Conservation (phyloP, 2,888 invertebrate genomes). For the Parnassius apollo region DNA sequence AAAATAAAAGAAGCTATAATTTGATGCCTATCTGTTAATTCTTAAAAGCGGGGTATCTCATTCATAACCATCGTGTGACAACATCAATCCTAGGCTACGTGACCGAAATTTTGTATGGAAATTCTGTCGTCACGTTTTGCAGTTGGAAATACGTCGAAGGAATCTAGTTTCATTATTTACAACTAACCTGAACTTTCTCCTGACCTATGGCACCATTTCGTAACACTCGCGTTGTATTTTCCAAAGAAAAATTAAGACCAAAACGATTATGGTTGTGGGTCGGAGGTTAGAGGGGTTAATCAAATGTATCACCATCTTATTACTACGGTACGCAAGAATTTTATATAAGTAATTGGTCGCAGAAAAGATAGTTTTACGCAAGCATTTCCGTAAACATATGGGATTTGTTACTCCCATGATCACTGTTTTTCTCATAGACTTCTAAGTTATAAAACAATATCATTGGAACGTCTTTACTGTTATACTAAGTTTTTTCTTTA, state of each 20-base stretch:
- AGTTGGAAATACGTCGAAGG: slow-evolving; percentile 31
- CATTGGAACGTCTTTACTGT: neutral
- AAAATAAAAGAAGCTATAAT: too few relatives aligned
- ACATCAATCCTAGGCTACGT: slow-evolving; percentile 31
- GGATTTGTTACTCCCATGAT: slow-evolving; percentile 1
- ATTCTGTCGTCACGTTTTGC: slow-evolving; percentile 33
- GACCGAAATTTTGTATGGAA: slow-evolving; percentile 31
- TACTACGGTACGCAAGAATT: slow-evolving; percentile 34
- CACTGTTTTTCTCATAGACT: neutral
- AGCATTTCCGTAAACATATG: slow-evolving; percentile 11
- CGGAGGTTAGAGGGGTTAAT: slow-evolving; percentile 50
- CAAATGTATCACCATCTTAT: slow-evolving; percentile 27
- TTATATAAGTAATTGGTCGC: slow-evolving; percentile 26
- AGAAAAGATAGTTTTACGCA: slow-evolving; percentile 22
- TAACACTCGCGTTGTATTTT: slow-evolving; percentile 44
- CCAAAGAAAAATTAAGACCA: slow-evolving; percentile 58
- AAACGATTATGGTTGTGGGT: slow-evolving; percentile 48
- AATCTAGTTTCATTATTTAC: slow-evolving; percentile 36
- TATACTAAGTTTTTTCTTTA: too few relatives aligned
- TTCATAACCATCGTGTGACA: slow-evolving; percentile 3
- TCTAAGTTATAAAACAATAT: neutral
- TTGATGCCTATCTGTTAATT: too few relatives aligned
- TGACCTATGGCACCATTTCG: slow-evolving; percentile 68
- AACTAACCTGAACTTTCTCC: slow-evolving; percentile 63
- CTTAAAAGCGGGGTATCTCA: neutral